Percentiles rank a stretch among this genome's conserved stretches.
These are phyloP conservation scores for Discoglossus pictus DNA, from an alignment of 2,797 vertebrate species.

Conservation along the genomic window DNA sequence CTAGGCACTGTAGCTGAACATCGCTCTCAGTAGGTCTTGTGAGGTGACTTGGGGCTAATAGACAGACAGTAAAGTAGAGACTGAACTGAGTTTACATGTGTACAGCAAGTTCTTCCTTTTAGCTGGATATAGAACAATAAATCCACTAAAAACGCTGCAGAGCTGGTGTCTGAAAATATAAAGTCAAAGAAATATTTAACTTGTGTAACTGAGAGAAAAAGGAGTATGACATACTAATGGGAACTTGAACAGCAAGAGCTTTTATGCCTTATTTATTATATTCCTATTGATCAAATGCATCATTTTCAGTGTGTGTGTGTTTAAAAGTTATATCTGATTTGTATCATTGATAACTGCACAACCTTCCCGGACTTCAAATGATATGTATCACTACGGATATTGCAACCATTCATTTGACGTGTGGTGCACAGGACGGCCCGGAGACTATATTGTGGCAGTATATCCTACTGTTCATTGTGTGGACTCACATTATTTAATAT, in stretches of 20 bases:
- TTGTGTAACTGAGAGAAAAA: constrained; percentile 37
- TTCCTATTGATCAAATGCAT: constrained; percentile 10
- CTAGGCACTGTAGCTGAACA: no score
- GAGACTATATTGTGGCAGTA: constrained; percentile 12
- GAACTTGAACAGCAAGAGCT: background rate
- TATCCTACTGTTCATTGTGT: background rate
- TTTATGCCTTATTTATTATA: constrained; percentile 1
- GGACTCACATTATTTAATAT: no score
- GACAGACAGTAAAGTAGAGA: constrained; percentile 11
- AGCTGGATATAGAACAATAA: constrained; percentile 2
- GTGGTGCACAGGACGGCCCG: background rate
- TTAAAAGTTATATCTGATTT: background rate
- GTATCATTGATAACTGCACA: background rate
- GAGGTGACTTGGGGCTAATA: constrained; percentile 9
- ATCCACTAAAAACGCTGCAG: background rate
- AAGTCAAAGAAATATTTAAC: background rate
- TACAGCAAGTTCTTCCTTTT: background rate
- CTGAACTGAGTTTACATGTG: constrained; percentile 1
- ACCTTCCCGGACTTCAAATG: background rate
- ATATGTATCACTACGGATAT: background rate
- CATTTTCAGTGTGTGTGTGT: background rate
- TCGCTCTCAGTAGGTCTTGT: background rate
- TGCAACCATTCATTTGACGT: constrained; percentile 2
- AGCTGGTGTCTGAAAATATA: background rate
- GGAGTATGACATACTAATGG: constrained; percentile 38